A percentile compares a stretch with the other conserved stretches of the same genome.
Conservation (phyloP, 2,113 vertebrate species). For the Neogobius melanostomus region DNA sequence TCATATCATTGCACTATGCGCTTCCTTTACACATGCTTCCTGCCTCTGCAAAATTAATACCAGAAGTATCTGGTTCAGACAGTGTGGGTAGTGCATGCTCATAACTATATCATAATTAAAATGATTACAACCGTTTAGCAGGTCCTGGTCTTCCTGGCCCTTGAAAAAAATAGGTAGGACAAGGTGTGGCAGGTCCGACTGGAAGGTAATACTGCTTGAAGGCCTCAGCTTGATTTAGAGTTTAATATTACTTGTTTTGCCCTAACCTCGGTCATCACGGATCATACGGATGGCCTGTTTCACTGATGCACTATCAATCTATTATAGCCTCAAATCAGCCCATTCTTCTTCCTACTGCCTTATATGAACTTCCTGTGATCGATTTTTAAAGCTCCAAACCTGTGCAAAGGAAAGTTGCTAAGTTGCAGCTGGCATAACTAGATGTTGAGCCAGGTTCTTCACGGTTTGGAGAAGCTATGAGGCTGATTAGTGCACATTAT, state of each 20-base stretch:
- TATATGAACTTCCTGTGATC: too few species aligned
- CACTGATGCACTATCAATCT: too few species aligned
- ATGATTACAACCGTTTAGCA: slow-evolving; percentile 58
- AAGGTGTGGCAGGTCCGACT: slow-evolving; percentile 15
- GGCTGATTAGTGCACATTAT: too few species aligned
- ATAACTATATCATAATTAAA: too few species aligned
- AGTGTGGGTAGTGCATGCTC: slow-evolving; percentile 21
- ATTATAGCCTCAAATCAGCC: too few species aligned
- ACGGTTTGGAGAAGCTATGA: too few species aligned
- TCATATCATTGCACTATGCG: slow-evolving; percentile 1
- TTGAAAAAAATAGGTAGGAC: slow-evolving; percentile 39
- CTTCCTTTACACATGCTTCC: slow-evolving; percentile 6
- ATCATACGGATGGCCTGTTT: too few species aligned
- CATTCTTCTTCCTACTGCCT: too few species aligned
- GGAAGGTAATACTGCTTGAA: slow-evolving; percentile 41
- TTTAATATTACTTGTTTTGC: slow-evolving; percentile 71
- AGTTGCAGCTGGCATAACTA: too few species aligned
- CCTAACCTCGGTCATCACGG: slow-evolving; percentile 19
- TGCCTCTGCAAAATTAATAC: slow-evolving; percentile 47
- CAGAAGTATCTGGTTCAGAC: slow-evolving; percentile 10
- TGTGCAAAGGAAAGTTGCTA: too few species aligned
- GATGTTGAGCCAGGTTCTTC: too few species aligned
- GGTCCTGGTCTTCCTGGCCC: slow-evolving; percentile 41
- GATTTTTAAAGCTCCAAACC: too few species aligned
- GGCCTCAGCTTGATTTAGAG: slow-evolving; percentile 61